A percentile compares a stretch with the other conserved stretches of the same genome.
phyloP scores from a whole-genome alignment of 2,797 vertebrate species.

The Mastacembelus armatus region DNA sequence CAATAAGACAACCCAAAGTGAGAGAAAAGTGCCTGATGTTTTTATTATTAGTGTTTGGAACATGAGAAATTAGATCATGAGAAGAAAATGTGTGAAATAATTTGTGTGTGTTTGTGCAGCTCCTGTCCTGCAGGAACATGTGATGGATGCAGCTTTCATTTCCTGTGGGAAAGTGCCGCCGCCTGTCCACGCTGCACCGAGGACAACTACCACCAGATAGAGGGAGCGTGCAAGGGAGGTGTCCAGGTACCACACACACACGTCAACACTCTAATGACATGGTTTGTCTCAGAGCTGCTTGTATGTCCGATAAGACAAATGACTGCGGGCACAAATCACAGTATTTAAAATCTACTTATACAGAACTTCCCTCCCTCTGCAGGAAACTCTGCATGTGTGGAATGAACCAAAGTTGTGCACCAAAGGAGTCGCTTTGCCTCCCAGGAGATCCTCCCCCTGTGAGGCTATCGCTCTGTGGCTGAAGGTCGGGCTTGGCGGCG shows the following conservation, averaged over 20 bases:
- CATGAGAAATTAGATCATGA: not conserved
- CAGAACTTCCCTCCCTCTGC: conserved; percentile 1
- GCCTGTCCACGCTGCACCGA: conserved; percentile 92
- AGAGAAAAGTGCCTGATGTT: too few relatives aligned
- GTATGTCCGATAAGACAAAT: too few relatives aligned
- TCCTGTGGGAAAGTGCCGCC: conserved; percentile 93
- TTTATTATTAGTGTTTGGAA: too few relatives aligned
- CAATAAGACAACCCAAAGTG: not conserved
- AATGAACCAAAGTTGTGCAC: conserved; percentile 93
- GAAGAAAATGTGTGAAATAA: not conserved
- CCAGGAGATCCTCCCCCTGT: conserved; percentile 86
- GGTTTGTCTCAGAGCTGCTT: too few relatives aligned
- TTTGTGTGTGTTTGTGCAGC: conserved; percentile 74
- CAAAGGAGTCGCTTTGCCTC: conserved; percentile 88
- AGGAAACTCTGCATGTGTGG: conserved; percentile 96
- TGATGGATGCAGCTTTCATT: conserved; percentile 94
- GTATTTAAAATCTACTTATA: too few relatives aligned
- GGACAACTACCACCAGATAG: conserved; percentile 92
- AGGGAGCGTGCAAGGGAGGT: conserved; percentile 92
- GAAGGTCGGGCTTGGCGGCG: conserved; percentile 91
- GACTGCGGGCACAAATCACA: too few relatives aligned
- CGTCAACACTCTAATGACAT: not conserved
- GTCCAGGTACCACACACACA: conserved; percentile 83
- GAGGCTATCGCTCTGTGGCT: conserved; percentile 95
- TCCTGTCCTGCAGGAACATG: conserved; percentile 95